A percentile compares a stretch with the other conserved stretches of the same genome.
Evolutionary conservation across 1,140 invertebrate genomes (phyloP).

Genomic region (Paraescarpia echinospica): DNA sequence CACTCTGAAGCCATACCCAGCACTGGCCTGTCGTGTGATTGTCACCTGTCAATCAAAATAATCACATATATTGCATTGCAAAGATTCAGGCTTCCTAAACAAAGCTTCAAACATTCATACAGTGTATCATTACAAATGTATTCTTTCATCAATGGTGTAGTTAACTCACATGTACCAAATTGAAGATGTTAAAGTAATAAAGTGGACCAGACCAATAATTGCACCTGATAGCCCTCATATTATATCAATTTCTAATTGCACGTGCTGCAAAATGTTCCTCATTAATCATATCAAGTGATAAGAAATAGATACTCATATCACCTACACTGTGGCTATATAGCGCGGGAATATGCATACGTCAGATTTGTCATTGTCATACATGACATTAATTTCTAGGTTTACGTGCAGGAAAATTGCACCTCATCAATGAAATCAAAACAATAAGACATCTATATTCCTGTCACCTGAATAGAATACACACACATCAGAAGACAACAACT

Average conservation of each 20-base stretch:
- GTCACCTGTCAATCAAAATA: not conserved
- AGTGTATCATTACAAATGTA: not conserved
- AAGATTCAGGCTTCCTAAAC: not conserved
- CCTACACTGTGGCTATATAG: too few species aligned
- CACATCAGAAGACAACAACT: too few species aligned
- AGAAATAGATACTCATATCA: too few species aligned
- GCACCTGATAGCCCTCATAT: not conserved
- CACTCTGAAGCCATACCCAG: slow-evolving; percentile 3
- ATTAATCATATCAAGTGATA: not conserved
- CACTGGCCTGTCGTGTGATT: not conserved
- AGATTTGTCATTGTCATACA: too few species aligned
- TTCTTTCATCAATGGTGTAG: not conserved
- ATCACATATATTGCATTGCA: not conserved
- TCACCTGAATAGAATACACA: too few species aligned
- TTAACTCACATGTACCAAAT: not conserved
- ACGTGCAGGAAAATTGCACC: not conserved
- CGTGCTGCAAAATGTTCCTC: not conserved
- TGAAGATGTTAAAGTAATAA: not conserved
- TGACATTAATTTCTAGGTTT: too few species aligned
- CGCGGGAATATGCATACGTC: too few species aligned
- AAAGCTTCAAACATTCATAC: not conserved
- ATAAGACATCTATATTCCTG: too few species aligned
- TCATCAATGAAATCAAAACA: not conserved
- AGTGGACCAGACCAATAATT: not conserved
- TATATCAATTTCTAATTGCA: not conserved